A percentile compares a stretch with the other conserved stretches of the same genome.
phyloP scores from a whole-genome alignment of 2,113 vertebrate species.

The Lophochroa leadbeateri region DNA sequence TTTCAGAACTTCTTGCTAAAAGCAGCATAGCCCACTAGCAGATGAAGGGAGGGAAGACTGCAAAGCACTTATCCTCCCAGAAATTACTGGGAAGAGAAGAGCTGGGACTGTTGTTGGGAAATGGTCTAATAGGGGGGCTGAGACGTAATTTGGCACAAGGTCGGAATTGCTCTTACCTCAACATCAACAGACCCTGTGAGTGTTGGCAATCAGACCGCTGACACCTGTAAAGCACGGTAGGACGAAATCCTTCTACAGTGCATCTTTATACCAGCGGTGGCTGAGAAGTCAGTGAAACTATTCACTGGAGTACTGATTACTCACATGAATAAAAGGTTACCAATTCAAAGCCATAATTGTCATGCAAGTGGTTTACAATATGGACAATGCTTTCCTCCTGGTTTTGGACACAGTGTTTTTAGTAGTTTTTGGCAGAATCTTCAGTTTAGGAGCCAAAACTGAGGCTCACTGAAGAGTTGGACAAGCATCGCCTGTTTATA shows the following conservation, averaged over 20 bases:
- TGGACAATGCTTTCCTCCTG: neutral
- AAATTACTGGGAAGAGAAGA: neutral
- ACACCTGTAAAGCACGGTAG: rapidly evolving
- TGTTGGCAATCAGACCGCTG: neutral
- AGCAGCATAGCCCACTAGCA: neutral
- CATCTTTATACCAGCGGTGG: neutral
- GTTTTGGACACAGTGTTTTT: neutral
- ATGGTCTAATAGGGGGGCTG: rapidly evolving
- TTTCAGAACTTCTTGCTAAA: neutral
- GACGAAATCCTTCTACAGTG: neutral
- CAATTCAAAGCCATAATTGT: conserved; percentile 5
- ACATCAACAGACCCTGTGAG: neutral
- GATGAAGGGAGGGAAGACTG: neutral
- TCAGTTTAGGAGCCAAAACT: neutral
- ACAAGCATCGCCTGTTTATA: neutral
- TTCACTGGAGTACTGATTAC: neutral
- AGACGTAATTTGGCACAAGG: neutral
- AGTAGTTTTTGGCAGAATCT: conserved; percentile 36
- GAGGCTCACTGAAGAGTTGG: neutral
- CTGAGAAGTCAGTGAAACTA: neutral
- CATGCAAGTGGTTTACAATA: neutral
- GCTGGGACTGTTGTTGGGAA: neutral
- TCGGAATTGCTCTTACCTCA: neutral
- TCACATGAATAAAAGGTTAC: neutral
- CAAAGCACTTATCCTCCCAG: neutral